Evolutionary conservation across 2,797 vertebrate species (phyloP).

Genomic region (Phrynocephalus forsythii): DNA sequence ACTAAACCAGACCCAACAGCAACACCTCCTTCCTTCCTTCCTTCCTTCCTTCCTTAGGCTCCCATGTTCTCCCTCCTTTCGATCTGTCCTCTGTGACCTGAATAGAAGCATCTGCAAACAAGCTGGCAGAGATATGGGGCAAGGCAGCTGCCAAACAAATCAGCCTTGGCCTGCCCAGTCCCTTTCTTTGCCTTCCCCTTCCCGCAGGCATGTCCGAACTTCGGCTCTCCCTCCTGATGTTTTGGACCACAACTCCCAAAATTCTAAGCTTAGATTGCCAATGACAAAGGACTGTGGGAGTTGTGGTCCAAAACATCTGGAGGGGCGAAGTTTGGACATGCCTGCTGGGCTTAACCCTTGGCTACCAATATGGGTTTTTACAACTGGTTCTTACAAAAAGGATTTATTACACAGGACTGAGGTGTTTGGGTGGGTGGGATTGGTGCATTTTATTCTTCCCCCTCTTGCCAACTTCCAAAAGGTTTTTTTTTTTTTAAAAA

Average conservation of each 20-base stretch:
- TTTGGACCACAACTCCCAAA: too few relatives aligned
- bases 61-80: neutral
- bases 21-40: neutral
- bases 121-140: constrained; percentile 52
- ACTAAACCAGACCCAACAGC: neutral
- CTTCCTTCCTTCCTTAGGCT: neutral
- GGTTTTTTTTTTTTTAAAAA: neutral
- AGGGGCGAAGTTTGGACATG: too few relatives aligned
- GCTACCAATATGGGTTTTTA: neutral
- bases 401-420: neutral
- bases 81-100: constrained; percentile 46
- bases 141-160: constrained; percentile 38
- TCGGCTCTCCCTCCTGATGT: too few relatives aligned
- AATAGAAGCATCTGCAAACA: constrained; percentile 67
- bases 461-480: neutral
- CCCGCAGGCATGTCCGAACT: too few relatives aligned
- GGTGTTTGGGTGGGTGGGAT: neutral
- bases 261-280: too few relatives aligned
- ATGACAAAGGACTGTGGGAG: too few relatives aligned
- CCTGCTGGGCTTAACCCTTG: constrained; percentile 51
- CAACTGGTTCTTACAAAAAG: neutral
- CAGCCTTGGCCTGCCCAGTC: constrained; percentile 31
- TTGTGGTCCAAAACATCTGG: too few relatives aligned
- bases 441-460: neutral
- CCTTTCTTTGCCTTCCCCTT: constrained; percentile 29